Base-by-base conservation (phyloP, 2,797 vertebrate species). In the Periophthalmus magnuspinnatus region DNA sequence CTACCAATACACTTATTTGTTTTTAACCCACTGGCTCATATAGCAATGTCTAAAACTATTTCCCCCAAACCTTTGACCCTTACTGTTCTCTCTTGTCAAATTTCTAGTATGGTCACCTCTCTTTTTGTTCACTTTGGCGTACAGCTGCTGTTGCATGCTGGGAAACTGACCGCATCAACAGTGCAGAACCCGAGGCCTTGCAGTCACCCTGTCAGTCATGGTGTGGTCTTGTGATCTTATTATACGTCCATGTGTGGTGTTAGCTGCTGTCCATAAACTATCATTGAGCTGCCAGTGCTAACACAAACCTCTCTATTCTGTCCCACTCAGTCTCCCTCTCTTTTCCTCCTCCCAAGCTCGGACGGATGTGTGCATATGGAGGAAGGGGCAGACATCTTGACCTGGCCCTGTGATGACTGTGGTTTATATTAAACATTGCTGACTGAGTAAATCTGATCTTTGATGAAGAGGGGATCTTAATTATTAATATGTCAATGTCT, bases 291-390 rank as follows among this genome's bases (percentile, higher is more conserved):
- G 84, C 83, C 85, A 87, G 81, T 70, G 66, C 81, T 85, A 89
- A 89, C 89, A 86, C 81, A 79, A 74, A 76, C 75, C 71, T 74
- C 81, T 86, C 79, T 84, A 78, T 85, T 74, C 75, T 72, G 24
- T 71, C 71, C 65, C 62, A 72, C 71, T 69, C 76, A 16, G 70
- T 65, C 56, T 24, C 28, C 68, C 65, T 0, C 69, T n/a, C 69
- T 1, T 62, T 47, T 4, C 59, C 60, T 63, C 60, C 14, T 0
- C 13, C 32, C 33, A 22, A 66, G 22, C 52, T 59, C 41, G 47
- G 58, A 65, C 45, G 54, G 41, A 21, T 33, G 45, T 63, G 24
- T 33, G 52, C 16, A 7, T n/a, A 34, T 52, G 28, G 45, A 32
- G 59, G 45, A 63, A 69, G 58, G 63, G 54, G 47, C 54, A 0